Evolutionary conservation across 2,797 vertebrate species (phyloP), one percentile per base, ranked within the genome.

Genomic region (Sebastes trivittatus): DNA sequence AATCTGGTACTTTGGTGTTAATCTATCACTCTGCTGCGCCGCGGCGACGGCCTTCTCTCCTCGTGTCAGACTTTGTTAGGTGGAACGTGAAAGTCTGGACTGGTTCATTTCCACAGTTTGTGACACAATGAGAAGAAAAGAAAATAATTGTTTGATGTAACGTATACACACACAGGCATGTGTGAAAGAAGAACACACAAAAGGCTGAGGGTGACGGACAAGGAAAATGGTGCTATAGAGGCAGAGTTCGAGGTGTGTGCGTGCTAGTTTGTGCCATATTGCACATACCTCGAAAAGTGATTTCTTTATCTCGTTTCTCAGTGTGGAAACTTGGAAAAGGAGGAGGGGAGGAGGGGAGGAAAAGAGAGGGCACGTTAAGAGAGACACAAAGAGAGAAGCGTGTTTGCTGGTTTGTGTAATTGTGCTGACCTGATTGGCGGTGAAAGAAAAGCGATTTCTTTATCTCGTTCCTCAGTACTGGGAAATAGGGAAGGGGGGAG

Each of bases 341-440:
- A 38, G 2, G 36, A 38, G 11, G 29, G 56, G 8, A 68, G 68
- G 46, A 36, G 8, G 34, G 13, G 18, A 42, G 27, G n/a, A n/a
- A 29, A 20, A 78, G 60, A 77, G 62, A 29, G 27, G 58, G 29
- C 2, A 22, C 18, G 77, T 55, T 52, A 61, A 61, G 78, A 67
- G 58, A 72, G 76, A 75, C 63, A 78, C 49, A 87, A 62, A 86
- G 22, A 66, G 67, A 75, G 59, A 52, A 69, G 69, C 1, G 4
- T 72, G 83, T 74, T 89, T 75, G 81, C 78, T 46, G 75, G 72
- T 84, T 88, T 91, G 75, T 91, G 87, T 74, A 87, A 86, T 84
- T 88, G 84, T 29, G 30, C 29, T 56, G 56, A 74, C 70, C 36
- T 86, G 91, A 90, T 86, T 87, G 84, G 77, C 14, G 27, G 81